phyloP scores from a whole-genome alignment of 1,140 invertebrate genomes.

The Achroia grisella region DNA sequence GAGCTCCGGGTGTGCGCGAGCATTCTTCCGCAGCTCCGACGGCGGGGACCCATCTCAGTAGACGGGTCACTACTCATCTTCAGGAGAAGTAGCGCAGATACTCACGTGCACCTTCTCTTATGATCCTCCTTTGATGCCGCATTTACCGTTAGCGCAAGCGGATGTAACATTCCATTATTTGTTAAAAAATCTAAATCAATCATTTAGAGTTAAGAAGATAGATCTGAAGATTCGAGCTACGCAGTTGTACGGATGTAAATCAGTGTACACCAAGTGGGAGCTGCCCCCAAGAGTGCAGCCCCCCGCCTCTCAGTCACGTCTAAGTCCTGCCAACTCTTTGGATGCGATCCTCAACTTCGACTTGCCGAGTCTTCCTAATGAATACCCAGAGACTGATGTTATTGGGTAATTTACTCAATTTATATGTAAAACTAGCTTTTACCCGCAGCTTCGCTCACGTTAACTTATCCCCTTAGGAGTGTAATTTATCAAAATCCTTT shows the following conservation, averaged over 20 bases:
- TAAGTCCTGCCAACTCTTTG: slow-evolving; percentile 13
- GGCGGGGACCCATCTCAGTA: too few relatives aligned
- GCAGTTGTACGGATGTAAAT: slow-evolving; percentile 25
- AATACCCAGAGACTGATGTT: slow-evolving; percentile 12
- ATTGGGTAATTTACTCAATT: slow-evolving; percentile 23
- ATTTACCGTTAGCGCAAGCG: too few relatives aligned
- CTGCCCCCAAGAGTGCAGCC: not conserved
- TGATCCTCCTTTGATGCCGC: not conserved
- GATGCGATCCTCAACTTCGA: slow-evolving; percentile 10
- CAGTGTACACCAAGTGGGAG: slow-evolving; percentile 13
- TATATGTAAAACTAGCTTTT: too few relatives aligned
- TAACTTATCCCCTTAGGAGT: too few relatives aligned
- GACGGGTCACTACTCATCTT: too few relatives aligned
- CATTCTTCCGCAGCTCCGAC: too few relatives aligned
- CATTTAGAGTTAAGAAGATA: slow-evolving; percentile 23
- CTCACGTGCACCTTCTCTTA: not conserved
- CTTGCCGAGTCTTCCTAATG: slow-evolving; percentile 14
- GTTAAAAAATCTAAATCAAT: not conserved
- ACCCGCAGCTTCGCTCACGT: too few relatives aligned
- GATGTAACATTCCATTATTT: not conserved
- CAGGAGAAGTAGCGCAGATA: too few relatives aligned
- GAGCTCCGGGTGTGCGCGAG: too few relatives aligned
- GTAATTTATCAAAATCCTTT: too few relatives aligned
- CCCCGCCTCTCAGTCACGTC: not conserved
- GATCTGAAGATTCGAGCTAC: slow-evolving; percentile 21